A percentile compares a stretch with the other conserved stretches of the same genome.
These are phyloP conservation scores for Brenthis ino DNA, from an alignment of 2,888 invertebrate species.

Conservation along the genomic window DNA sequence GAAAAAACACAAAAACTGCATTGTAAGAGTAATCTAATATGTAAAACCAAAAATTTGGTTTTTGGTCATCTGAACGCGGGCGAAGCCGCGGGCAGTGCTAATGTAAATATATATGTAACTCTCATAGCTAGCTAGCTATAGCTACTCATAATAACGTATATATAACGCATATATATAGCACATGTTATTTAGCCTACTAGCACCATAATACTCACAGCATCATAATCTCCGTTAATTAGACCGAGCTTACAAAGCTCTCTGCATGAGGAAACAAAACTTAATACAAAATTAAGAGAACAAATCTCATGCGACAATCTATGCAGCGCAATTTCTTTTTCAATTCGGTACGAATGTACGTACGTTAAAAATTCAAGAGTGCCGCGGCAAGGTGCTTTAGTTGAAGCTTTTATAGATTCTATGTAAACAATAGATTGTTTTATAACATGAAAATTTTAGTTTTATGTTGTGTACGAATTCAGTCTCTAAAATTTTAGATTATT, in stretches of 20 bases:
- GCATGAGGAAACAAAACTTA: conserved; percentile 20
- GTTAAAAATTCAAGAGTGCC: conserved; percentile 65
- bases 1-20: too few species aligned
- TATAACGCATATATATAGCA: too few species aligned
- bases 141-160: too few species aligned
- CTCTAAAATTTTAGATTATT: too few species aligned
- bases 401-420: conserved; percentile 17
- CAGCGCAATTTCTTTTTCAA: conserved; percentile 66
- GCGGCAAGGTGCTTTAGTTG: conserved; percentile 15
- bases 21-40: too few species aligned
- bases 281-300: conserved; percentile 40
- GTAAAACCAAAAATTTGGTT: too few species aligned
- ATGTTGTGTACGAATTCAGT: neutral
- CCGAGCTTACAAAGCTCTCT: neutral
- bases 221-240: conserved; percentile 11
- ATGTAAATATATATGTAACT: too few species aligned
- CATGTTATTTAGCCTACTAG: too few species aligned
- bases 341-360: conserved; percentile 60
- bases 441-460: neutral
- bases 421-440: conserved; percentile 11
- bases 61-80: too few species aligned
- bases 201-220: neutral
- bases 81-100: too few species aligned
- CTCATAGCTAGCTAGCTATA: too few species aligned
- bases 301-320: conserved; percentile 57